Base-by-base conservation (phyloP, 2,797 vertebrate species). In the Danio tinwini region DNA sequence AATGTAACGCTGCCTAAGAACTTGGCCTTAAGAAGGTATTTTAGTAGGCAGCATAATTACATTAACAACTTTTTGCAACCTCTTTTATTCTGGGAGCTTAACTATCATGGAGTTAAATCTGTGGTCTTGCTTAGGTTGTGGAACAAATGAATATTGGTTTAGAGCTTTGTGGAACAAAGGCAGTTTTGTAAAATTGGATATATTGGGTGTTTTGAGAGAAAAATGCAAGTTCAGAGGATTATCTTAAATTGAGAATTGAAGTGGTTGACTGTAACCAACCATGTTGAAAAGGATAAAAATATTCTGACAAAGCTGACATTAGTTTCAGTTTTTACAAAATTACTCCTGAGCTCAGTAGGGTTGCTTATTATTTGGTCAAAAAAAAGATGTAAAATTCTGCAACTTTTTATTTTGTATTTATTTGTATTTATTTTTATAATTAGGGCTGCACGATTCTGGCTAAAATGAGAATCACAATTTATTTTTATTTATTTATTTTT, bases 11-110 rank as follows among this genome's bases (percentile, higher is more conserved):
- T 16, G 7, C 14, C 59, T 62, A 37, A 62, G 59, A 62, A 40
- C 59, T 16, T 62, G 37, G 50, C 37, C 37, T 40, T 70, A 70
- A 70, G 68, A 53, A 55, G 68, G 16, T 40, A 5, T 53, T 70
- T 53, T 40, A 70, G 67, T 7, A 13, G 3, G 67, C 49, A 13
- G 67, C 2, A 1, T 53, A 70, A 70, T 42, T 70, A 70, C n/a
- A 11, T 37, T 42, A 45, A 49, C 8, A 37, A 12, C 4, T 2
- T 67, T 49, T 47, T 67, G 17, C 42, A 14, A 47, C 44, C 7
- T 5, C 62, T 64, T 13, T 62, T 2, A 16, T 42, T 5, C 42
- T 16, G 9, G 61, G 9, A 44, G 61, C 16, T n/a, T 17, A n/a
- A 42, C 16, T 29, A 29, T 63, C 13, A 49, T 29, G 44, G 13